phyloP scores from a whole-genome alignment of 2,113 vertebrate genomes.

The Cygnus atratus region DNA sequence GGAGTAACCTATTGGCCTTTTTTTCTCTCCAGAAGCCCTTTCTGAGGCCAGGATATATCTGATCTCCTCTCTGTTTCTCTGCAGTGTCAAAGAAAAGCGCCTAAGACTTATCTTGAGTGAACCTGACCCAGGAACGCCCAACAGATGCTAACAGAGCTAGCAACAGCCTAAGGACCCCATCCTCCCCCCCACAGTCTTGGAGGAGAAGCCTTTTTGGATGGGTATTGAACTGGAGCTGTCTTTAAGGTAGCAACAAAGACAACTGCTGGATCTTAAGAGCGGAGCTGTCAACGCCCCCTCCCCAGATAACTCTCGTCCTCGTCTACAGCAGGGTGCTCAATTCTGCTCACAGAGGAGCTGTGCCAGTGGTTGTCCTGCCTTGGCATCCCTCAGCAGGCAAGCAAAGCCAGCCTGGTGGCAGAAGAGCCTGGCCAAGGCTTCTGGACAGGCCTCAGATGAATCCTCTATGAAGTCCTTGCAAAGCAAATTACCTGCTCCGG shows the following conservation, averaged over 20 bases:
- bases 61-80: background rate
- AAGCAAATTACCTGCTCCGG: background rate
- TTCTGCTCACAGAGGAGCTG: background rate
- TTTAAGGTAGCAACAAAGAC: background rate
- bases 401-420: background rate
- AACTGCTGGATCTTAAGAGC: background rate
- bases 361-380: background rate
- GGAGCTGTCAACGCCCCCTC: background rate
- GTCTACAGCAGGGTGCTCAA: background rate
- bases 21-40: background rate
- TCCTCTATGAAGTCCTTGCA: background rate
- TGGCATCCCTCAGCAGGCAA: background rate
- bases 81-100: background rate
- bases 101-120: background rate
- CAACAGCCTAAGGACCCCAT: background rate
- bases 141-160: background rate
- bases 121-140: background rate
- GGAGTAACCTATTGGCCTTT: background rate
- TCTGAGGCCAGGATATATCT: background rate
- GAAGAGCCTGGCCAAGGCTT: background rate
- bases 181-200: background rate
- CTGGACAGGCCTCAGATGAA: background rate
- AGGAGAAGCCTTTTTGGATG: background rate
- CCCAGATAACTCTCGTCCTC: background rate
- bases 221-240: background rate